Base-by-base conservation (phyloP, 1,140 invertebrate species). In the Penaeus indicus region DNA sequence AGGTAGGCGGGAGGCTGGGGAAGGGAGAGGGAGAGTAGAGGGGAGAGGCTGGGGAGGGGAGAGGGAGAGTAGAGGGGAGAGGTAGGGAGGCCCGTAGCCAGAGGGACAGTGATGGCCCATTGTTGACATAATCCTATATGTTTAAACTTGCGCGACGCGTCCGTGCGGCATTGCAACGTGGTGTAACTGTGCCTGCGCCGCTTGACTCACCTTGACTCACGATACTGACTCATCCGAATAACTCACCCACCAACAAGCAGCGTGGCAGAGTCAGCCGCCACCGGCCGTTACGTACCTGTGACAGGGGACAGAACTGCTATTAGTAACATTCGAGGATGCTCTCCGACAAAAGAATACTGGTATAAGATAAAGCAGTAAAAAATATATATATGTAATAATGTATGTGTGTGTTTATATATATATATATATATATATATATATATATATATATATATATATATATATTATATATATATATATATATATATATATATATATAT, bases 381-480 rank as follows among this genome's bases (percentile, higher is more conserved):
- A 72, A 54, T 5, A 16, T 11, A 16, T 54, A 16, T 10, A 54
- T 13, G 10, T 3, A 54, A n/a, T n/a, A n/a, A n/a, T n/a, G n/a
- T n/a, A n/a, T n/a, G n/a, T n/a, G 8, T 10, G 27, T 69, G 27
- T 69, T 25, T 69, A 69, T 69, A 69, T 69, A 69, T 69, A 69
- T 69, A 69, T 69, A 11, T 16, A 16, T 21, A 69, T 21, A 69
- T 21, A 69, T 21, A 69, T 21, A 69, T 21, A 69, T 21, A 69
- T 21, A 69, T 21, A 69, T 69, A 69, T 69, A 72, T 72, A 72
- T 72, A 72, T 72, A 72, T 72, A n/a, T 72, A 72, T 22, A 72
- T 72, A 22, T 72, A 72, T 69, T 69, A 69, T 69, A 54, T 5
- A 16, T 11, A 16, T 54, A 16, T 10, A 54, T 13, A 69, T 69